phyloP scores from a whole-genome alignment of 2,113 vertebrate genomes.

The Nyctibius bracteatus region DNA sequence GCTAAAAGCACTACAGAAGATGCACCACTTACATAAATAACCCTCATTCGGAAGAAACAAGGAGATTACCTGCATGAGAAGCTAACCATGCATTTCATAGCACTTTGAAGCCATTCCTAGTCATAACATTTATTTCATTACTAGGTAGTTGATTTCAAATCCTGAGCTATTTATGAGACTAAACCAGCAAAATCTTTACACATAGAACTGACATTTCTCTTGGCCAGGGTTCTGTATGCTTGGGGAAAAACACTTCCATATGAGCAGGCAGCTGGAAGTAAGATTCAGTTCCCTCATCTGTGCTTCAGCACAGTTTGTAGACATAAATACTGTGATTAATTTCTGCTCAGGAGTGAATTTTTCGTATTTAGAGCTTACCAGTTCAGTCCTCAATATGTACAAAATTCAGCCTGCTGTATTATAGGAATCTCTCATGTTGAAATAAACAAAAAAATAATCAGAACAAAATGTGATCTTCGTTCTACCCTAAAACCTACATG shows the following conservation, averaged over 20 bases:
- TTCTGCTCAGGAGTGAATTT: background rate
- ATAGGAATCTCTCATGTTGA: background rate
- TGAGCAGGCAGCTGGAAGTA: background rate
- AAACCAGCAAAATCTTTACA: background rate
- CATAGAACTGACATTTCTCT: background rate
- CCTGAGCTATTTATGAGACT: accelerated
- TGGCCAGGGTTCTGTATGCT: background rate
- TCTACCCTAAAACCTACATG: background rate
- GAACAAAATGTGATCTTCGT: background rate
- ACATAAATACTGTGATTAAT: background rate
- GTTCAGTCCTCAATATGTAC: background rate
- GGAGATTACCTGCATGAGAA: background rate
- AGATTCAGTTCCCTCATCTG: background rate
- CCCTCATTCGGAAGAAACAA: background rate
- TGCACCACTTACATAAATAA: background rate
- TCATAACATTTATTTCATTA: background rate
- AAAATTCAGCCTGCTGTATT: background rate
- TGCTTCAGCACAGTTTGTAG: background rate
- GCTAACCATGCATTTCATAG: background rate
- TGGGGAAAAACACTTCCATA: background rate
- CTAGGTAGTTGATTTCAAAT: background rate
- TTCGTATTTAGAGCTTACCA: background rate
- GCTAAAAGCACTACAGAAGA: background rate
- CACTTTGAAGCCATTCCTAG: background rate
- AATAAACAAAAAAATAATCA: background rate